Base-by-base conservation (phyloP, 1,140 invertebrate species). In the Neodiprion lecontei region DNA sequence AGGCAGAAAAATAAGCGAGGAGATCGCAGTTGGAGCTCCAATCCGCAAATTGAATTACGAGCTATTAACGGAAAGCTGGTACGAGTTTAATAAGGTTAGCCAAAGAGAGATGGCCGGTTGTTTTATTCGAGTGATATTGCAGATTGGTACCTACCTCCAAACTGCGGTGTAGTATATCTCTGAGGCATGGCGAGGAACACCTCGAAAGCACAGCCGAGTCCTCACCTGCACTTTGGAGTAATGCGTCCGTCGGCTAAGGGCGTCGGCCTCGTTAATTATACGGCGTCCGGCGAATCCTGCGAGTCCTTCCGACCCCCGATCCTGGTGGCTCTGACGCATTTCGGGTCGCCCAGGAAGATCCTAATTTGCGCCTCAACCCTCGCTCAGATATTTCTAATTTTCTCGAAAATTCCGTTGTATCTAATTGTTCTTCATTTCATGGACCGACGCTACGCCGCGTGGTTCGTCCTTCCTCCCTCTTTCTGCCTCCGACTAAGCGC, bases 261-360 rank as follows among this genome's bases (percentile, higher is more conserved):
- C 67, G 50, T 72, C 68, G 67, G 14, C 72, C 77, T 79, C 75
- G 71, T 74, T 78, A 79, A 79, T 79, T 77, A 76, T 74, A 65
- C 17, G 28, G 28, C 28, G 28, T 40, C 28, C 28, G 5, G 28
- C 28, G 28, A 40, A 40, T 40, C 28, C 28, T 40, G 28, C 28
- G 28, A 40, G 28, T 40, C 28, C 28, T 40, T 40, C 28, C 28
- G 28, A 40, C 61, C 61, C 61, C 17, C 61, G 17, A 21, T 65
- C 61, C 61, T 14, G 7, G 2, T 7, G 1, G 2, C 61, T 14
- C 17, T 14, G 4, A 4, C 61, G 12, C 61, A 14, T 7, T 17
- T 65, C 61, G 61, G 17, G 12, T 17, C 17, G 12, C 12, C 61
- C 61, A 14, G 61, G 61, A 65, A 65, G 17, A 65, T 65, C 61